phyloP scores from a whole-genome alignment of 2,113 vertebrate species.

The Bolborhynchus lineola region DNA sequence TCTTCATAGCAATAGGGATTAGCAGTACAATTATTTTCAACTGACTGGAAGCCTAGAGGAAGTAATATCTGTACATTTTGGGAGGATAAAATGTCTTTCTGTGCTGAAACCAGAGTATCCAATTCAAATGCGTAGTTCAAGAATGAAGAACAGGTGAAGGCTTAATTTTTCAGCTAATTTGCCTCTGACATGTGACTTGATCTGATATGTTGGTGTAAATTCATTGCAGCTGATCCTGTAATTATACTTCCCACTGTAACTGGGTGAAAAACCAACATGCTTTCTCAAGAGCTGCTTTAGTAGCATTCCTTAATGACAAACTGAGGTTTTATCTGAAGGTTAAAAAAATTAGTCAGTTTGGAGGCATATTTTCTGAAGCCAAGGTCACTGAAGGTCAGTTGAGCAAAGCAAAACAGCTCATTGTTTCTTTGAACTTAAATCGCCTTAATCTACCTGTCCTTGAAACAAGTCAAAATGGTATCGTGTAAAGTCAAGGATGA shows the following conservation, averaged over 20 bases:
- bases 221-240: neutral
- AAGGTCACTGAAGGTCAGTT: neutral
- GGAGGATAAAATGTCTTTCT: neutral
- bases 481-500: neutral
- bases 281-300: neutral
- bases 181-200: neutral
- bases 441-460: neutral
- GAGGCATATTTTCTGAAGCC: neutral
- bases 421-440: neutral
- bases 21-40: neutral
- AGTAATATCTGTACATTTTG: neutral
- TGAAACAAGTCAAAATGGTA: neutral
- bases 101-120: neutral
- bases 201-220: neutral
- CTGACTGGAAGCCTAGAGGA: neutral
- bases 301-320: neutral
- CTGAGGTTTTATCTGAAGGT: neutral
- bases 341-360: neutral
- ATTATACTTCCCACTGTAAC: neutral
- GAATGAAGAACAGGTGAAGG: neutral
- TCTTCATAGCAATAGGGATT: neutral
- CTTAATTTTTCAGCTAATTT: neutral
- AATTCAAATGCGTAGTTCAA: neutral
- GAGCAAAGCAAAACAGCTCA: neutral
- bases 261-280: neutral